Evolutionary conservation across 2,113 vertebrate genomes (phyloP).

Genomic region (Cichladusa arquata): DNA sequence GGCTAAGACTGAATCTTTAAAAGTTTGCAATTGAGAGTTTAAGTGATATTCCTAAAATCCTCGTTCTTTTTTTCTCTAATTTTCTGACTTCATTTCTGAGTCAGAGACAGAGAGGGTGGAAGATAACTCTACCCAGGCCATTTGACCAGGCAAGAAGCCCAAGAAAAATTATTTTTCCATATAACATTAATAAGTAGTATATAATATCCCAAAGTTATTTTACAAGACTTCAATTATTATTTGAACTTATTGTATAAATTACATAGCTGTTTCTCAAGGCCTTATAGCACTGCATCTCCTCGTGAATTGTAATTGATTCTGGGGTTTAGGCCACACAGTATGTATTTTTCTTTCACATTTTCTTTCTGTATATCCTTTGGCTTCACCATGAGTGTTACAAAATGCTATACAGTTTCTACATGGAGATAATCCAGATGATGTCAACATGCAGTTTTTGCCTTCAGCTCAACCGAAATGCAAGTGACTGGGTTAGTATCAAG

Average conservation of each 20-base stretch:
- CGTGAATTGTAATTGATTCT: neutral
- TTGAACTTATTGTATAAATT: neutral
- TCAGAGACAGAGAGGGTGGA: constrained; percentile 46
- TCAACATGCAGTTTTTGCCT: neutral
- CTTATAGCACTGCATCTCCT: neutral
- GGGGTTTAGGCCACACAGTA: neutral
- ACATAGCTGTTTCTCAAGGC: neutral
- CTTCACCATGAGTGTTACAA: neutral
- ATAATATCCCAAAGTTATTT: constrained; percentile 19
- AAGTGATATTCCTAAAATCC: neutral
- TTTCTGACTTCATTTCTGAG: constrained; percentile 56
- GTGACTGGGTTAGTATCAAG: neutral
- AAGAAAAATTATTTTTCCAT: constrained; percentile 34
- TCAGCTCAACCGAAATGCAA: neutral
- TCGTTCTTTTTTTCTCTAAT: neutral
- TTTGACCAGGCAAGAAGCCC: constrained; percentile 50
- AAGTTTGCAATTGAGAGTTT: neutral
- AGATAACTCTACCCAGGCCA: constrained; percentile 18
- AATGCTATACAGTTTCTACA: neutral
- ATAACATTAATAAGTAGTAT: constrained; percentile 12
- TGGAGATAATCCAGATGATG: neutral
- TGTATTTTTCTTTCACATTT: neutral
- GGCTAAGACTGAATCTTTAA: neutral
- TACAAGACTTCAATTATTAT: neutral
- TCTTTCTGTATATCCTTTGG: neutral